Evolutionary conservation across 1,140 invertebrate species (phyloP).

Genomic region (Pomacea maculata): DNA sequence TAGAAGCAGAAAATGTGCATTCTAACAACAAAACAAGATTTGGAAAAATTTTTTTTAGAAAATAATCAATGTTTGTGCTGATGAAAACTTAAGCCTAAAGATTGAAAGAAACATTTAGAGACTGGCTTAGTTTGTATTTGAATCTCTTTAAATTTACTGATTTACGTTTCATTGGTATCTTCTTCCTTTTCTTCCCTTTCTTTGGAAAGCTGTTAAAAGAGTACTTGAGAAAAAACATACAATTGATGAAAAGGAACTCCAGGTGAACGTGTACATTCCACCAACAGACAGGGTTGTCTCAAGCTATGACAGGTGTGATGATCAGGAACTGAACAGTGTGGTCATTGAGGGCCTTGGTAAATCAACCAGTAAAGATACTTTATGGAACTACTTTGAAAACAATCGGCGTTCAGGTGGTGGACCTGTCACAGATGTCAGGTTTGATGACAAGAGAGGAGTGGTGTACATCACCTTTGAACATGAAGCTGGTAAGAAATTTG

Average conservation of each 20-base stretch:
- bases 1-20: too few relatives aligned
- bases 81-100: too few relatives aligned
- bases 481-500: constrained; percentile 20
- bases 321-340: not conserved
- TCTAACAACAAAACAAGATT: too few relatives aligned
- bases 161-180: too few relatives aligned
- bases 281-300: not conserved
- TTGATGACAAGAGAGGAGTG: constrained; percentile 8
- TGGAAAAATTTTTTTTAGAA: too few relatives aligned
- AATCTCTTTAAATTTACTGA: too few relatives aligned
- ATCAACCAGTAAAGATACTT: not conserved
- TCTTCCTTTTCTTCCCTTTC: too few relatives aligned
- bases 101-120: too few relatives aligned
- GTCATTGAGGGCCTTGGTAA: not conserved
- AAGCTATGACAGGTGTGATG: not conserved
- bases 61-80: too few relatives aligned
- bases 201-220: not conserved
- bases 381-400: constrained; percentile 28
- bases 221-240: constrained; percentile 6
- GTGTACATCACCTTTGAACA: constrained; percentile 26
- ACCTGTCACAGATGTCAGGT: constrained; percentile 12
- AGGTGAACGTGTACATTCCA: constrained; percentile 4
- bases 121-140: too few relatives aligned
- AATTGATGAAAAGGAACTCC: not conserved
- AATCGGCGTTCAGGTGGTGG: constrained; percentile 30